Evolutionary conservation across 2,797 vertebrate species (phyloP).

Genomic region (Aeoliscus strigatus): DNA sequence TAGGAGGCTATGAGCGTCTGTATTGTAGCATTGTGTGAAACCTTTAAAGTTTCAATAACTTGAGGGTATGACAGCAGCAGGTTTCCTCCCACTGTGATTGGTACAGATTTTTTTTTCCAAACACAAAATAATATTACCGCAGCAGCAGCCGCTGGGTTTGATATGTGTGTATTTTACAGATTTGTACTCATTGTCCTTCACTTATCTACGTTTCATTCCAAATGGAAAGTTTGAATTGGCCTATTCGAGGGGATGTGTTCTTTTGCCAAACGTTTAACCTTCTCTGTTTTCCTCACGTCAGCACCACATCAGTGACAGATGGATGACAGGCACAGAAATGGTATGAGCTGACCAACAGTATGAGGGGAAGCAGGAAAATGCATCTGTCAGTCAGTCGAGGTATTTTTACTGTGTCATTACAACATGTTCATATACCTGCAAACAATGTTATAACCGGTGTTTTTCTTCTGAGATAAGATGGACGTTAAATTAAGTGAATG

Average conservation of each 20-base stretch:
- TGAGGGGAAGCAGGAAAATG: constrained; percentile 28
- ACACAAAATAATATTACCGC: constrained; percentile 10
- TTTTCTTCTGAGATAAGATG: no score
- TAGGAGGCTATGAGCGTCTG: neutral
- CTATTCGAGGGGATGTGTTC: neutral
- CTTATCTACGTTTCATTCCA: constrained; percentile 17
- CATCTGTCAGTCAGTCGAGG: constrained; percentile 15
- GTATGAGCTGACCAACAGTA: constrained; percentile 24
- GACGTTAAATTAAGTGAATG: no score
- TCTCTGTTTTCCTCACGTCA: constrained; percentile 11
- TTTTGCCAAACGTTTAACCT: constrained; percentile 17
- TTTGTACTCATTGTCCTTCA: constrained; percentile 11
- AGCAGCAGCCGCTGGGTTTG: constrained; percentile 2
- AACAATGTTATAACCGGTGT: no score
- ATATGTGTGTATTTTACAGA: constrained; percentile 10
- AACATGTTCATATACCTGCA: no score
- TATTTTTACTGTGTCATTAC: no score
- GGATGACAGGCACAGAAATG: constrained; percentile 23
- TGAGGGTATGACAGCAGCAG: neutral
- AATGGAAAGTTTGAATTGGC: constrained; percentile 14
- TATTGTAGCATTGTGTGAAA: neutral
- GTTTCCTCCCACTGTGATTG: constrained; percentile 6
- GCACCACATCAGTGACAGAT: constrained; percentile 10
- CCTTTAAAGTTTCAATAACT: neutral
- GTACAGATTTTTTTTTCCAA: constrained; percentile 2